These are phyloP conservation scores for Colletes gigas DNA, from an alignment of 1,140 invertebrate species.

Conservation along the genomic window DNA sequence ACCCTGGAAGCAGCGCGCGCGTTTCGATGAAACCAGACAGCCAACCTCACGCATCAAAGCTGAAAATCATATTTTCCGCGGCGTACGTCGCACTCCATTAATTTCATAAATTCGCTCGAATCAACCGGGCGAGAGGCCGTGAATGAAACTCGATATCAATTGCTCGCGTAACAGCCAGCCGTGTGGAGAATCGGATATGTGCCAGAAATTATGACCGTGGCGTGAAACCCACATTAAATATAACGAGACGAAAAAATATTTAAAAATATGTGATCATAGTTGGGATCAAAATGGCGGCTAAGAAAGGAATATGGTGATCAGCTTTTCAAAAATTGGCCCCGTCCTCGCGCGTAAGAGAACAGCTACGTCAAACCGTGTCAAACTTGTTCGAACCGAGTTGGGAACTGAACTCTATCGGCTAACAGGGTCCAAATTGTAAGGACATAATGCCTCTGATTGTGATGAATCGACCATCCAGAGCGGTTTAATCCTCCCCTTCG, in stretches of 20 bases:
- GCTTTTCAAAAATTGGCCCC: background rate
- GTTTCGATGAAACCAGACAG: background rate
- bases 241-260: too few species aligned
- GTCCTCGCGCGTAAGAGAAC: background rate
- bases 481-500: background rate
- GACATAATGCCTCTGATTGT: slow-evolving; percentile 16
- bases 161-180: background rate
- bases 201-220: too few species aligned
- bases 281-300: too few species aligned
- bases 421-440: background rate
- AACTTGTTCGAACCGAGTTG: background rate
- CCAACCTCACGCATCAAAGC: background rate
- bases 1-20: background rate
- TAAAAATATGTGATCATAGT: too few species aligned
- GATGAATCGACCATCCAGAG: slow-evolving; percentile 20
- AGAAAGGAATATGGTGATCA: too few species aligned
- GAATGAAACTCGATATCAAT: background rate
- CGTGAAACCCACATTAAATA: too few species aligned
- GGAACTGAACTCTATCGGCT: background rate
- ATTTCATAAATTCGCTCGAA: slow-evolving; percentile 13
- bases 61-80: background rate
- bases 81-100: slow-evolving; percentile 5
- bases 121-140: background rate
- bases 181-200: too few species aligned
- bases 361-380: background rate